phyloP scores from a whole-genome alignment of 2,113 vertebrate genomes.

The Eidolon helvum region DNA sequence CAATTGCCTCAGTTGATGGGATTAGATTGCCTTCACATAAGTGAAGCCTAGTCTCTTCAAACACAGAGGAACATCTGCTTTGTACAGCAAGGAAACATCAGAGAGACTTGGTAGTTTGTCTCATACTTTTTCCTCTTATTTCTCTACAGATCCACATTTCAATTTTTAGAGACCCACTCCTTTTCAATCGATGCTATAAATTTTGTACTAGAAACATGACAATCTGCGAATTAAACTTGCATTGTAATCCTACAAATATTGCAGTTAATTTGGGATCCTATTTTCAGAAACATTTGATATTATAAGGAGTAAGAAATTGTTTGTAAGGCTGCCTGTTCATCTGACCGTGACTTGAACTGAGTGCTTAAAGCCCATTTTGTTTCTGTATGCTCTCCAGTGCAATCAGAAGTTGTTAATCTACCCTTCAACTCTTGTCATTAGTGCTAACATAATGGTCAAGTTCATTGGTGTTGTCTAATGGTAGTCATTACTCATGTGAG shows the following conservation, averaged over 20 bases:
- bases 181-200: not conserved
- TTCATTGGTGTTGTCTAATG: not conserved
- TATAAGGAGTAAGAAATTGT: not conserved
- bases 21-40: not conserved
- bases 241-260: not conserved
- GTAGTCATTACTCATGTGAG: not conserved
- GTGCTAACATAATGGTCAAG: not conserved
- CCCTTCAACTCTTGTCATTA: not conserved
- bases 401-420: not conserved
- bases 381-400: not conserved
- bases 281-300: constrained; percentile 27
- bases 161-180: not conserved
- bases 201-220: constrained; percentile 5
- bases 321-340: not conserved
- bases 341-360: not conserved
- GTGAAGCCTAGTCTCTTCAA: not conserved
- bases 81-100: not conserved
- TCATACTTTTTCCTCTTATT: constrained; percentile 11
- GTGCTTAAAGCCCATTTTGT: not conserved
- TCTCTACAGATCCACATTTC: not conserved
- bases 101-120: not conserved
- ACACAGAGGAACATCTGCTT: not conserved
- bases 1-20: not conserved
- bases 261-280: not conserved
- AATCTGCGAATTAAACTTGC: constrained; percentile 40